Evolutionary conservation across 2,113 vertebrate genomes (phyloP).

Genomic region (Piliocolobus tephrosceles): DNA sequence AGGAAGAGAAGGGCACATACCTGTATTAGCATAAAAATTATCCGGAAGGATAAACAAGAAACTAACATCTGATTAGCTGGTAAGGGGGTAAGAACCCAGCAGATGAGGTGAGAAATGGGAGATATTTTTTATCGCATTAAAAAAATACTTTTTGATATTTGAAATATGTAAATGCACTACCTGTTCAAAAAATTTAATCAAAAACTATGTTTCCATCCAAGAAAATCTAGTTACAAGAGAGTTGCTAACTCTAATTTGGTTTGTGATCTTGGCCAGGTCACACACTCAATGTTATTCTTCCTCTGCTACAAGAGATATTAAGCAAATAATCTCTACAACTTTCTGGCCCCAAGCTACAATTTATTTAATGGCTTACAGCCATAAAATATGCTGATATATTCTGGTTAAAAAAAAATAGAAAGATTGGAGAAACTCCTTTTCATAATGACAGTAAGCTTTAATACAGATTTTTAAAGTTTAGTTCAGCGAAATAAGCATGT

Average conservation of each 20-base stretch:
- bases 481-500: conserved; percentile 11
- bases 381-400: neutral
- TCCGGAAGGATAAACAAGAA: neutral
- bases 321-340: neutral
- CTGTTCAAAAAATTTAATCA: neutral
- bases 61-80: neutral
- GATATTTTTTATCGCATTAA: neutral
- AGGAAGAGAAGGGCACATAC: neutral
- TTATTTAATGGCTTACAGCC: neutral
- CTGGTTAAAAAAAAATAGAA: neutral
- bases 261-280: neutral
- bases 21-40: neutral
- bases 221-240: neutral
- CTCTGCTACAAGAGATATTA: neutral
- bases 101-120: neutral
- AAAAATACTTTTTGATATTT: neutral
- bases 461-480: neutral
- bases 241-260: neutral
- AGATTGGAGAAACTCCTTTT: neutral
- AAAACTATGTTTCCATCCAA: neutral
- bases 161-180: neutral
- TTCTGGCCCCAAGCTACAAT: neutral
- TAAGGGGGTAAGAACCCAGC: neutral
- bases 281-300: neutral
- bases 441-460: neutral